Percentiles rank a stretch among this genome's conserved stretches.
Conservation (phyloP, 2,888 invertebrate genomes). For the Cantharis lateralis region DNA sequence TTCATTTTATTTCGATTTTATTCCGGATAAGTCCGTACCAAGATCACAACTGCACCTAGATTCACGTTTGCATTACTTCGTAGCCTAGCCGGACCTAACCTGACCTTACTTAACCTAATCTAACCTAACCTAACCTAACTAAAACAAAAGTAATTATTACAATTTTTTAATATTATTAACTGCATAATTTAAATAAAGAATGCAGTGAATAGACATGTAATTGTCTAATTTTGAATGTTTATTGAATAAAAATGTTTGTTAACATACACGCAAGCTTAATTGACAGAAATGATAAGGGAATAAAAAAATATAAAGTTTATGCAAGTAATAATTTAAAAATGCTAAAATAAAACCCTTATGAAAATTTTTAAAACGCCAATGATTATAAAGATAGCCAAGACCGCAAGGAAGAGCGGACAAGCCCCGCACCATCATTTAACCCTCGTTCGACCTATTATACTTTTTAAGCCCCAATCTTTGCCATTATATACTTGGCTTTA, state of each 20-base stretch:
- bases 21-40: no score
- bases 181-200: no score
- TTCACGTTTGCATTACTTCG: no score
- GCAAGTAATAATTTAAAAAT: background rate
- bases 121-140: no score
- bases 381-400: constrained; percentile 41
- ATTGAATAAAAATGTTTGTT: background rate
- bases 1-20: no score
- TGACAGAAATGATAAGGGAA: background rate
- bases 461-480: constrained; percentile 75
- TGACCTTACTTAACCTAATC: no score
- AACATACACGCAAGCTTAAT: background rate
- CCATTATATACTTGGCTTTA: constrained; percentile 75
- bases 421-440: constrained; percentile 57
- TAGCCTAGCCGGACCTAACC: no score
- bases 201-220: no score
- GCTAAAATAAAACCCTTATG: background rate
- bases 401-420: constrained; percentile 32
- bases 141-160: no score
- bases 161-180: no score
- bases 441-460: constrained; percentile 63
- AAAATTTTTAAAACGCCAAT: constrained; percentile 22
- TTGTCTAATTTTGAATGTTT: no score
- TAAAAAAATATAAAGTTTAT: background rate
- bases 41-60: no score